These are phyloP conservation scores for Diachasma alloeum DNA, from an alignment of 1,140 invertebrate species.

Conservation along the genomic window DNA sequence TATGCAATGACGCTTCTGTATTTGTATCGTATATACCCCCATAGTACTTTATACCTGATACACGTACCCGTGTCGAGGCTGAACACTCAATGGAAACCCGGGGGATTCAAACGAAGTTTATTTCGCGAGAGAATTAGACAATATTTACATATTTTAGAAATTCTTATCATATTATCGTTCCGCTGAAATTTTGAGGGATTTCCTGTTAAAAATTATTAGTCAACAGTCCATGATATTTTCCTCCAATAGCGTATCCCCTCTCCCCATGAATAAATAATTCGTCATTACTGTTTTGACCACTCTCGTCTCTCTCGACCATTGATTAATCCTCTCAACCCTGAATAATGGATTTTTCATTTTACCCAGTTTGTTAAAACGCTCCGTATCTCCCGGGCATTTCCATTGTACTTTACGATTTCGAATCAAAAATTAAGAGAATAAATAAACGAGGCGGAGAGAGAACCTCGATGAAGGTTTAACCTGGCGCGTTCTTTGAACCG, in stretches of 20 bases:
- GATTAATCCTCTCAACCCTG: neutral
- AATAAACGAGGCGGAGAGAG: neutral
- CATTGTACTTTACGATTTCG: neutral
- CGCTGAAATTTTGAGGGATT: too few species aligned
- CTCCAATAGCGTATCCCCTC: too few species aligned
- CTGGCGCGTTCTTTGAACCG: neutral
- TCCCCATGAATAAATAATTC: neutral
- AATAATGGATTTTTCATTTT: neutral
- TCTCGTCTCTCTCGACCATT: neutral
- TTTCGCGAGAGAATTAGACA: neutral
- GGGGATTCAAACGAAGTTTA: neutral
- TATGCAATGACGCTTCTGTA: neutral
- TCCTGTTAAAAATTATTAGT: too few species aligned
- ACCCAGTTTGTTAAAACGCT: neutral
- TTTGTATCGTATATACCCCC: neutral
- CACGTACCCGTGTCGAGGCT: neutral
- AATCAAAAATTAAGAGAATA: constrained; percentile 4
- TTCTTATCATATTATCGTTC: too few species aligned
- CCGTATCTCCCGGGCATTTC: neutral
- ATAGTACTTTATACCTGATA: neutral
- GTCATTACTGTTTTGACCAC: neutral
- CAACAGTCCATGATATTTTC: too few species aligned
- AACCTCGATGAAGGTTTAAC: neutral
- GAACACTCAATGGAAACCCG: neutral
- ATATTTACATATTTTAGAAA: too few species aligned